Percentiles rank a stretch among this genome's conserved stretches.
These are phyloP conservation scores for Noctua comes DNA, from an alignment of 2,888 invertebrate species.

Conservation along the genomic window DNA sequence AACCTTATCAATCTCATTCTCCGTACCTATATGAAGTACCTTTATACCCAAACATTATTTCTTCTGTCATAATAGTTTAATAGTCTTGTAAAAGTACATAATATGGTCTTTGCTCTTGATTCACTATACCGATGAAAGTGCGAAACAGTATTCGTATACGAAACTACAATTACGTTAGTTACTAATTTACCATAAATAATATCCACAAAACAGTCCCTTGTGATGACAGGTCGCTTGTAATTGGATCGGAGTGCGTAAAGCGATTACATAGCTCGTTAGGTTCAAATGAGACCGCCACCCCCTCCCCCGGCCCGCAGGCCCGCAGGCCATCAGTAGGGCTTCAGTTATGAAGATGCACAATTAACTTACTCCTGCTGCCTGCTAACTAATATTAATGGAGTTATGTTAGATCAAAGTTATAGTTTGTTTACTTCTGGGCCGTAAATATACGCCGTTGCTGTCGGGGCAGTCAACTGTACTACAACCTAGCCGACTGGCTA, in stretches of 20 bases:
- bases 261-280: slow-evolving; percentile 62
- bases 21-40: not conserved
- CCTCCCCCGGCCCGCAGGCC: not conserved
- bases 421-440: not conserved
- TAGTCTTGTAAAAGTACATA: not conserved
- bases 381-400: slow-evolving; percentile 39
- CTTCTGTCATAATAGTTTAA: not conserved
- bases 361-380: slow-evolving; percentile 41
- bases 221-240: slow-evolving; percentile 48
- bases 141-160: not conserved
- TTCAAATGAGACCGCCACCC: slow-evolving; percentile 51
- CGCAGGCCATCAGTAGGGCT: slow-evolving; percentile 53
- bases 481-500: not conserved
- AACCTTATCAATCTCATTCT: not conserved
- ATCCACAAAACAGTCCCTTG: slow-evolving; percentile 27
- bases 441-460: not conserved
- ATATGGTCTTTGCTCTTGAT: not conserved
- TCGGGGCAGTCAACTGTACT: not conserved
- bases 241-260: slow-evolving; percentile 63
- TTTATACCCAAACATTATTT: not conserved
- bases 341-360: slow-evolving; percentile 56
- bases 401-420: slow-evolving; percentile 21
- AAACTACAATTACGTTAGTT: not conserved
- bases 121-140: not conserved
- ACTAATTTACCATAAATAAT: slow-evolving; percentile 30